Evolutionary conservation across 2,888 invertebrate species (phyloP), one percentile per base, ranked within the genome.

Genomic region (Euzetes globulus): DNA sequence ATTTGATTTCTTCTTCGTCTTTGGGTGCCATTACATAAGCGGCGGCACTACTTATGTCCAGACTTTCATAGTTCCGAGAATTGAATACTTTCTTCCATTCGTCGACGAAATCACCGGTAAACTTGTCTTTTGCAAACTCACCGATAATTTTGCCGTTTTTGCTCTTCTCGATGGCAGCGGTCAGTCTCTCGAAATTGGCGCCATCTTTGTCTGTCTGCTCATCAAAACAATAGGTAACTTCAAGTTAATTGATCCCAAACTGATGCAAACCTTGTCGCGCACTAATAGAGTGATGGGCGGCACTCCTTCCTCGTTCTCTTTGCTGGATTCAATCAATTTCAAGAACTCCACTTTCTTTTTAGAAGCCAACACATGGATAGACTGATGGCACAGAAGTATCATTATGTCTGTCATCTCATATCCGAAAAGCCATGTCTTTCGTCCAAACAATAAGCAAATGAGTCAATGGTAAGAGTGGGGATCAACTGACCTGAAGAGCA

Each of bases 281-380:
- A 91, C 87, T 73, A 95, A 86, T 37, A 97, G 86, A 82, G 91
- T 92, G 9, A 97, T 88, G 73, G 90, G 87, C 13, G 94, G 94
- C 52, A 94, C 85, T 22, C 81, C 82, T 78, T 89, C 89, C 76
- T 87, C 88, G 79, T 92, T 91, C 80, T 92, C 93, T 82, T 91
- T 92, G 25, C 87, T 87, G 81, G 88, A 89, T 82, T 94, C 93
- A 60, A 94, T 89, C 82, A 93, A 92, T 80, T 91, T 89, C 72
- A 99, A 85, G 83, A 97, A 99, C 80, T 98, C 97, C 77, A 96
- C 94, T 84, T 99, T 99, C 86, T 97, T 97, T 84, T 95, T 97
- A 81, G 96, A 96, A 0, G 96, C 93, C 75, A 99, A 85, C 81
- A 99, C 93, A 81, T 90, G 89, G 77, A 97, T 90, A 52, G 88